Conservation (phyloP, 2,113 vertebrate genomes). For the Alligator mississippiensis region DNA sequence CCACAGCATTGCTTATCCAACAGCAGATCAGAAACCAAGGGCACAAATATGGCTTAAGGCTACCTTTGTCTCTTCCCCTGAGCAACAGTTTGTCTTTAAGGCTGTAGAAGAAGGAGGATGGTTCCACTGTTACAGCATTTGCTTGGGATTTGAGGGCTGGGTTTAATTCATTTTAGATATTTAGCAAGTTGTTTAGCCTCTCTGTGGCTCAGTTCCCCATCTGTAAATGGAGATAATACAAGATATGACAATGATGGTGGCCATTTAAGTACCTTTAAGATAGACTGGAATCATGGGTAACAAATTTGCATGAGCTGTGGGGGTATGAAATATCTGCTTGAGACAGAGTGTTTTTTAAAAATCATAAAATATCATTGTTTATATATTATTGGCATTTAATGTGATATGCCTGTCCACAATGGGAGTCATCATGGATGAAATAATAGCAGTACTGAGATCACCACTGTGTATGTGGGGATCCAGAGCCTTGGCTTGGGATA, state of each 20-base stretch:
- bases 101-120: neutral
- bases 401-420: neutral
- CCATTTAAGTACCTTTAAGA: neutral
- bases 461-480: neutral
- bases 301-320: neutral
- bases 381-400: neutral
- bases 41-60: neutral
- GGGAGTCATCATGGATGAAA: neutral
- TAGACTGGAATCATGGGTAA: neutral
- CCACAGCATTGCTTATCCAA: neutral
- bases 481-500: fast-evolving
- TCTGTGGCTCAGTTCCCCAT: neutral
- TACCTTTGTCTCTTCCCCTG: neutral
- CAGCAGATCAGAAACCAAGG: neutral
- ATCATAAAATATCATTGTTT: neutral
- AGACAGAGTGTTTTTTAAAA: neutral
- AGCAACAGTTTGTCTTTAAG: neutral
- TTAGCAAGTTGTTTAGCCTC: neutral
- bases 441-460: neutral
- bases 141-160: neutral
- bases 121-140: neutral
- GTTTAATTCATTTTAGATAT: neutral
- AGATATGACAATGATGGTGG: neutral
- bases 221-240: neutral
- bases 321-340: neutral